Base-by-base conservation (phyloP, 2,113 vertebrate genomes). In the Bujurquina vittata region DNA sequence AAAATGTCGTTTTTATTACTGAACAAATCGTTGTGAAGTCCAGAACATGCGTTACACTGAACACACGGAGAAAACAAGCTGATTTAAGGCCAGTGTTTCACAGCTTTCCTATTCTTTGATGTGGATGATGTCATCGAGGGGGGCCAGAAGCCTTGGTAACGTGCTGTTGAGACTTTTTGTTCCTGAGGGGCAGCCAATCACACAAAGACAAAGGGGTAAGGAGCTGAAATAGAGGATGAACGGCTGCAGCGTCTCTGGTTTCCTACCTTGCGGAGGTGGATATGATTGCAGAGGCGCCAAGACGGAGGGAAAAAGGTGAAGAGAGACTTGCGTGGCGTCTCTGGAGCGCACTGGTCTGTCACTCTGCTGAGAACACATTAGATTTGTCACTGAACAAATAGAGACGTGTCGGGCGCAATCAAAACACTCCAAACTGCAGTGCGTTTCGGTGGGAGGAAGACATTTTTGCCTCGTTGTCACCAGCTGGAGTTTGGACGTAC, bases 371-470 rank as follows among this genome's bases (percentile, higher is more conserved):
- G 87, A 57, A 79, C 69, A 76, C 82, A 85, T 87, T 84, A 61
- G 85, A 77, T 93, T 90, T 77, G 89, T 93, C 90, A 88, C 87
- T 52, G 84, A 93, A 87, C 90, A 91, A 92, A 93, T 83, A 84
- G 82, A 87, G 90, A 75, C 80, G 46, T 59, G 74, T 75, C 72
- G 84, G 54, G 83, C 33, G 40, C 79, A 88, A 88, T 92, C 90
- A 87, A 89, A 91, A 91, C 84, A 89, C 86, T 88, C 80, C 23
- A 11, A 91, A 80, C 78, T 63, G 74, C 55, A 4, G 62, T 35
- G 29, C 77, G 76, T 88, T 86, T 90, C 22, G 54, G 82, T 82
- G 84, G 89, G 91, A 90, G 90, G 89, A 88, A 91, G 89, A 88
- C 87, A 88, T 83, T 89, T 89, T 89, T 79, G 88, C 90, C 85